Evolutionary conservation across 1,140 invertebrate genomes (phyloP), one percentile per base, ranked within the genome.

Genomic region (Leptopilina boulardi): DNA sequence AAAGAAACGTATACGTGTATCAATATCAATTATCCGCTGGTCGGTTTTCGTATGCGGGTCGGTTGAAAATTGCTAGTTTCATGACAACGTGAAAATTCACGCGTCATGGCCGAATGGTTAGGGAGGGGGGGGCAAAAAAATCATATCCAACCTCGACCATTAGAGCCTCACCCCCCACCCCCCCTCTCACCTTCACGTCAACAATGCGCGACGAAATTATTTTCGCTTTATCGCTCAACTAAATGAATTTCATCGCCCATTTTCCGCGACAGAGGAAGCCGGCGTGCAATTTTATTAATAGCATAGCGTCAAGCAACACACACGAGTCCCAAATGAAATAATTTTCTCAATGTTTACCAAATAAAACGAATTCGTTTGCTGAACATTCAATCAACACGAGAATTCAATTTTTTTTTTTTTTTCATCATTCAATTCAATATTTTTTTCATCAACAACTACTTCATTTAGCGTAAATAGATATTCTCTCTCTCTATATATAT

Each of bases 151-250:
- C 76, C 74, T 73, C 70, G 66, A 51, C 74, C 70, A 73, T 82
- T 84, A 79, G 71, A 80, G 70, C 41, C n/a, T n/a, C n/a, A n/a
- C n/a, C n/a, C n/a, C n/a, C n/a, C n/a, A n/a, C n/a, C n/a, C n/a
- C n/a, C n/a, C n/a, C n/a, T n/a, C n/a, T n/a, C n/a, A n/a, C n/a
- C n/a, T 18, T 6, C 73, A 15, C 18, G 9, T 44, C 34, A 44
- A 73, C 42, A 76, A 77, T 71, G 70, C 47, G 18, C 26, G 44
- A 44, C 10, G 44, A 54, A 76, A 84, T 82, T 76, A 79, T 82
- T 84, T 84, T 79, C 76, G 42, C 47, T 75, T 71, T 80, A 78
- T 77, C 71, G 70, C 73, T 47, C 59, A 66, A 66, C 59, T 66
- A 66, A 66, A 18, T 66, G 59, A 66, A 66, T 66, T 66, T 66